Base-by-base conservation (phyloP, 2,113 vertebrate genomes). In the Rhodinocichla rosea region DNA sequence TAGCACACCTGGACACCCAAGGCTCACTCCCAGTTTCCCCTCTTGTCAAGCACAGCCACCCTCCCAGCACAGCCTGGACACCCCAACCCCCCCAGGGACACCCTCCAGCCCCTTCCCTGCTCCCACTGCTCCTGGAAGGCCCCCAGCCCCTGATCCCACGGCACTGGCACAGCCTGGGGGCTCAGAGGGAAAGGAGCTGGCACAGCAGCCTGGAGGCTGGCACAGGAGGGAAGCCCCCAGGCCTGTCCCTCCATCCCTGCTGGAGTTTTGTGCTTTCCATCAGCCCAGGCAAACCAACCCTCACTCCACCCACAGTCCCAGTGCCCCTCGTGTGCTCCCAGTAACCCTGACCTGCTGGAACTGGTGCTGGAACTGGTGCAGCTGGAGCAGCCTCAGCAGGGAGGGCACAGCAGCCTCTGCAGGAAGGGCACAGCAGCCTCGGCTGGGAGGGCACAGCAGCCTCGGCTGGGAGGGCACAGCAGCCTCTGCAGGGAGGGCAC, bases 321-420 rank as follows among this genome's bases (percentile, higher is more conserved):
- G 69, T 9, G 60, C 52, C 53, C 64, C 8, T 20, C 5, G 0
- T 0, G 2, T 0, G 0, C 71, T 76, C 53, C 74, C 60, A 44
- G 69, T 45, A 24, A 10, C 56, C 52, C 15, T 0, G 4, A 32
- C 10, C 79, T 33, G n/a, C 76, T 11, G 55, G 76, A 81, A 67
- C 45, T 24, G 40, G 63, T 73, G 81, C 59, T 50, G 60, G 30
- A 18, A 59, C 69, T 49, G 70, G 10, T 19, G 83, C 15, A 7
- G 10, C 70, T 68, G 83, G 63, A 44, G 6, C 20, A 71, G 56
- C 40, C 53, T 39, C n/a, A 13, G 8, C 53, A 9, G 53, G 56
- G 30, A 19, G 53, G 53, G 53, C 53, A 55, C 21, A 3, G 45
- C 45, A 47, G 45, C 52, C 35, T 40, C n/a, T 11, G 40, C 40